These are phyloP conservation scores for Chaetophractus vellerosus DNA, from an alignment of 2,797 vertebrate species.

Conservation along the genomic window DNA sequence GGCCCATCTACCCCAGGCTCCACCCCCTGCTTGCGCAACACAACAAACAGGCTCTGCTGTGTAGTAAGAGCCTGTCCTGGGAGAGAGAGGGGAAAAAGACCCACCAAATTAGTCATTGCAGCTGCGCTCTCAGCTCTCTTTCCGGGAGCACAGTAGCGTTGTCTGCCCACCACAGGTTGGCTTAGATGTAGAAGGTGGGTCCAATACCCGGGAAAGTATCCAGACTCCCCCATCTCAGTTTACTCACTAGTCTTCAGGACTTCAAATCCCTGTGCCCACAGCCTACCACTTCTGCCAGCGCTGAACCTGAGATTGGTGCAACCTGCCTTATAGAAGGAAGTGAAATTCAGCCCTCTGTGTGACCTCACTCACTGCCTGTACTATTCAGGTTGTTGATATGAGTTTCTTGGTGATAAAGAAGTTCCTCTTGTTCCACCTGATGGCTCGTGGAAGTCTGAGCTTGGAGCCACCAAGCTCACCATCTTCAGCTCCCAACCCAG, in stretches of 20 bases:
- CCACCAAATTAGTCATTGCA: slow-evolving; percentile 68
- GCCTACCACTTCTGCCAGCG: slow-evolving; percentile 40
- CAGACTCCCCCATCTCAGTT: neutral
- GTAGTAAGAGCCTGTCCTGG: slow-evolving; percentile 74
- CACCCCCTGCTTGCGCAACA: slow-evolving; percentile 84
- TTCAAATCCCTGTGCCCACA: slow-evolving; percentile 24
- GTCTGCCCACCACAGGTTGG: slow-evolving; percentile 44
- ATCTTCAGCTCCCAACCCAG: slow-evolving; percentile 18
- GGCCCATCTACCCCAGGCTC: slow-evolving; percentile 69
- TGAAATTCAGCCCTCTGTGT: slow-evolving; percentile 79
- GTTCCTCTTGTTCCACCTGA: slow-evolving; percentile 76
- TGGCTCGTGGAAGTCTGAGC: slow-evolving; percentile 54
- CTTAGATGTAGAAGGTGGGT: neutral
- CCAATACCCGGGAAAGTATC: neutral
- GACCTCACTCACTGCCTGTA: slow-evolving; percentile 73
- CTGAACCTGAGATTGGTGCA: slow-evolving; percentile 64
- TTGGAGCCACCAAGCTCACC: neutral
- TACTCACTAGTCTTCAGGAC: neutral
- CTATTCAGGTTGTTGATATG: slow-evolving; percentile 53
- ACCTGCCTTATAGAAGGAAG: slow-evolving; percentile 79
- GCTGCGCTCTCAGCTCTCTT: slow-evolving; percentile 33
- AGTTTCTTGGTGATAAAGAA: slow-evolving; percentile 75
- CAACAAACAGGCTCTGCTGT: slow-evolving; percentile 81
- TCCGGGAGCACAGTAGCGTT: neutral
- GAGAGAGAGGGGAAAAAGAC: slow-evolving; percentile 69